These are phyloP conservation scores for Lasiommata megera DNA, from an alignment of 2,888 invertebrate species.

Conservation along the genomic window DNA sequence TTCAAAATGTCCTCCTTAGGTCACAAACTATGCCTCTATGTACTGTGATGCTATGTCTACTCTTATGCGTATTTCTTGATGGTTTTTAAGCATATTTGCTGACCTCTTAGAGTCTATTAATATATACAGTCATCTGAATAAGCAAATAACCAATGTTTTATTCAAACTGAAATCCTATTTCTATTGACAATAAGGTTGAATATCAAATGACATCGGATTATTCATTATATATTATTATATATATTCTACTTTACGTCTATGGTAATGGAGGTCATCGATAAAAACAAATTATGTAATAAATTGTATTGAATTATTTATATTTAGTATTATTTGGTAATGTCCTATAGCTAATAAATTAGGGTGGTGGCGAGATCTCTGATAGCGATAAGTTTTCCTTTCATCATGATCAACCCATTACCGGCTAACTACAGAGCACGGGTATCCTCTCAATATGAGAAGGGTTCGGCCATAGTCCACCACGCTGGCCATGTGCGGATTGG, in stretches of 20 bases:
- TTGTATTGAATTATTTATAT: too few relatives aligned
- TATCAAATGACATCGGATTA: not conserved
- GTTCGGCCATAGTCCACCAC: too few relatives aligned
- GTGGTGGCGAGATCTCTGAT: too few relatives aligned
- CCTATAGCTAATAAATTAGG: too few relatives aligned
- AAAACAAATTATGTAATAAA: not conserved
- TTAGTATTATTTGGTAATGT: too few relatives aligned
- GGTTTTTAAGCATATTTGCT: not conserved
- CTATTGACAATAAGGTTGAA: not conserved
- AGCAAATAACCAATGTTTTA: not conserved
- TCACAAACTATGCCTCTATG: too few relatives aligned
- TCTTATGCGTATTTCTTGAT: not conserved
- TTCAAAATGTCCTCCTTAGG: too few relatives aligned
- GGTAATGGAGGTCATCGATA: not conserved
- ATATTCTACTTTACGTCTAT: not conserved
- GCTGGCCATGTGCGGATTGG: too few relatives aligned
- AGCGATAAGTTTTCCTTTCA: too few relatives aligned
- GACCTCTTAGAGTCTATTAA: not conserved
- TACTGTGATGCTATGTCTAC: not conserved
- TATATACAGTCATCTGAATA: constrained; percentile 1
- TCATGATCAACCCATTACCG: too few relatives aligned
- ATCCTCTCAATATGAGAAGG: too few relatives aligned
- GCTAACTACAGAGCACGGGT: too few relatives aligned
- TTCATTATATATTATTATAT: not conserved
- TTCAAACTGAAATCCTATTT: not conserved